A percentile compares a stretch with the other conserved stretches of the same genome.
Conservation (phyloP, 2,888 invertebrate genomes). For the Gymnocheta viridis region DNA sequence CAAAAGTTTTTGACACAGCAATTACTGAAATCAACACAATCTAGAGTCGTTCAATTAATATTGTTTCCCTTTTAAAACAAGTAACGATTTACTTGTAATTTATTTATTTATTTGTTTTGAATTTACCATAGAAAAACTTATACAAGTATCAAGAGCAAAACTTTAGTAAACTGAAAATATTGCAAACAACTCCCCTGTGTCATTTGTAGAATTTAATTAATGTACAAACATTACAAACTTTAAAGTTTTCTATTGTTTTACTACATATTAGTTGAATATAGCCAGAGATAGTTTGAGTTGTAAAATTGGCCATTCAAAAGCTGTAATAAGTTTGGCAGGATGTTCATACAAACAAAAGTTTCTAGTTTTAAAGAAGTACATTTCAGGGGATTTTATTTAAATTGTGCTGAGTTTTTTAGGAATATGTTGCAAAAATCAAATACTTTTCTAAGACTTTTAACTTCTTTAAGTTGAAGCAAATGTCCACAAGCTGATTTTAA, state of each 20-base stretch:
- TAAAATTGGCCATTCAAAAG: neutral
- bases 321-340: neutral
- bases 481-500: no score
- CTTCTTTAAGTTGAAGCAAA: no score
- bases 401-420: no score
- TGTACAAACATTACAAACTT: constrained; percentile 41
- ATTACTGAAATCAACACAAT: constrained; percentile 42
- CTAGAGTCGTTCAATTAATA: neutral
- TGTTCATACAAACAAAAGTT: no score
- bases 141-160: neutral
- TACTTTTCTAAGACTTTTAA: no score
- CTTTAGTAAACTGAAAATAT: constrained; percentile 16
- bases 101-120: constrained; percentile 2
- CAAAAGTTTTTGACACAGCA: constrained; percentile 28
- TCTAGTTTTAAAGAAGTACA: no score
- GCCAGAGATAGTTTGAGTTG: neutral
- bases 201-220: constrained; percentile 52
- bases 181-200: constrained; percentile 32
- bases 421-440: no score
- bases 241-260: constrained; percentile 13
- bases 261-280: neutral
- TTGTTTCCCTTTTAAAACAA: neutral
- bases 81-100: neutral
- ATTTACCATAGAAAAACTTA: constrained; percentile 2
- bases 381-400: no score